phyloP scores from a whole-genome alignment of 2,113 vertebrate genomes.

The Brevimyrus niger region DNA sequence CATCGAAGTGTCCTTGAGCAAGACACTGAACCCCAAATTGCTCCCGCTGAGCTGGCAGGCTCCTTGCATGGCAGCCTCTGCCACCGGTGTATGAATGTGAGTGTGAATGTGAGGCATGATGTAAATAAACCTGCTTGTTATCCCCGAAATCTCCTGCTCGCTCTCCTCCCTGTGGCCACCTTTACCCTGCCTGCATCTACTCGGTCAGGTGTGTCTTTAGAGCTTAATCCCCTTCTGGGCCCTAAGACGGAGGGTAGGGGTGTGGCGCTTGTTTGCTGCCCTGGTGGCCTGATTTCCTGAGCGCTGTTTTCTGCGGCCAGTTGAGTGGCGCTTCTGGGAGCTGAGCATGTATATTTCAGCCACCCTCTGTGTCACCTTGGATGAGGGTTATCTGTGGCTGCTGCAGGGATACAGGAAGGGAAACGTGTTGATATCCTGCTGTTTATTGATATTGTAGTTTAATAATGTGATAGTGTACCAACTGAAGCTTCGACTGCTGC shows the following conservation, averaged over 20 bases:
- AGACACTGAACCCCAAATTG: too few species aligned
- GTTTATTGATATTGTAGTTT: background rate
- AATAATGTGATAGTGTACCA: background rate
- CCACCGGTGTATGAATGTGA: too few species aligned
- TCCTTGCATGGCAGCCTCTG: too few species aligned
- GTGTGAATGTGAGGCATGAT: too few species aligned
- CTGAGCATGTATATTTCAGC: background rate
- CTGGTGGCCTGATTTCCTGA: too few species aligned
- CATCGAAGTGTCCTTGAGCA: too few species aligned
- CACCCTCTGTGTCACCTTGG: background rate
- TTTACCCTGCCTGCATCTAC: background rate
- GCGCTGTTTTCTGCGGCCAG: background rate
- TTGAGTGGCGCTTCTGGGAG: background rate
- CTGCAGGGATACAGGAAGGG: background rate
- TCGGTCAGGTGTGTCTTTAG: background rate
- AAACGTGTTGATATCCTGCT: background rate
- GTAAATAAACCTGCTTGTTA: background rate
- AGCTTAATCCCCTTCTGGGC: background rate
- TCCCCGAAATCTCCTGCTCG: background rate
- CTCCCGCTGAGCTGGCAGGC: too few species aligned
- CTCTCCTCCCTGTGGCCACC: background rate
- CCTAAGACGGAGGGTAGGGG: too few species aligned
- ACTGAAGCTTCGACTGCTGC: background rate
- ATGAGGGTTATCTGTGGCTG: background rate
- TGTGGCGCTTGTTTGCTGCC: too few species aligned